phyloP scores from a whole-genome alignment of 2,113 vertebrate species.

The Tachysurus fulvidraco region DNA sequence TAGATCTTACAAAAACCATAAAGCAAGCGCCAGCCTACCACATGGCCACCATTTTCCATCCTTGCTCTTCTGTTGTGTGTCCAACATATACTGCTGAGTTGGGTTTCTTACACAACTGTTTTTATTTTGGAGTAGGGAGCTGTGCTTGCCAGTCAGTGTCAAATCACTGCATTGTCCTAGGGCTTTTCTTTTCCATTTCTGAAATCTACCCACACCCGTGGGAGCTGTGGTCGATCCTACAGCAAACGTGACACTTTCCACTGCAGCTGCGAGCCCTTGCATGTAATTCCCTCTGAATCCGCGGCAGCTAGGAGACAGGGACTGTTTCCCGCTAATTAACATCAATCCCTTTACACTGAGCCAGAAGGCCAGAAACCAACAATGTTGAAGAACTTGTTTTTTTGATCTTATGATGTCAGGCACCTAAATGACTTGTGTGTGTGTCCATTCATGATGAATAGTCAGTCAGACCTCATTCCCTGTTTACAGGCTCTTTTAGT shows the following conservation, averaged over 20 bases:
- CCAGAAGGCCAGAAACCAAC: slow-evolving; percentile 49
- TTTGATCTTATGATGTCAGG: slow-evolving; percentile 55
- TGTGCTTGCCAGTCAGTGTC: slow-evolving; percentile 32
- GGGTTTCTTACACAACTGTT: slow-evolving; percentile 52
- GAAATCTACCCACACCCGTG: slow-evolving; percentile 36
- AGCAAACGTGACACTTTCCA: slow-evolving; percentile 40
- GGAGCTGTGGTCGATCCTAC: slow-evolving; percentile 34
- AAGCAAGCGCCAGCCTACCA: slow-evolving; percentile 46
- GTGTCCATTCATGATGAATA: slow-evolving; percentile 34
- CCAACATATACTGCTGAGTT: slow-evolving; percentile 35
- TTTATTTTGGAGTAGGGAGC: slow-evolving; percentile 38
- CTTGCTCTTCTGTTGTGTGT: slow-evolving; percentile 48
- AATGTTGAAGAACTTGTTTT: slow-evolving; percentile 61
- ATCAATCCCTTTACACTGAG: slow-evolving; percentile 28
- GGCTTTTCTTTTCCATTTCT: slow-evolving; percentile 39
- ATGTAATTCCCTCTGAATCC: neutral
- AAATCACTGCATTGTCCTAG: slow-evolving; percentile 45
- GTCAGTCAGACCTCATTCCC: slow-evolving; percentile 46
- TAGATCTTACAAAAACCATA: slow-evolving; percentile 60
- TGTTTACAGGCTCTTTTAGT: slow-evolving; percentile 11
- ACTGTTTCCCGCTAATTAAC: slow-evolving; percentile 53
- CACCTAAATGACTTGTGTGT: slow-evolving; percentile 46
- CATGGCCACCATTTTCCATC: slow-evolving; percentile 41
- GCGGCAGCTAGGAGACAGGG: neutral
- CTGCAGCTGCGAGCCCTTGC: slow-evolving; percentile 24